phyloP scores from a whole-genome alignment of 2,797 vertebrate species.

The Mus minutoides region DNA sequence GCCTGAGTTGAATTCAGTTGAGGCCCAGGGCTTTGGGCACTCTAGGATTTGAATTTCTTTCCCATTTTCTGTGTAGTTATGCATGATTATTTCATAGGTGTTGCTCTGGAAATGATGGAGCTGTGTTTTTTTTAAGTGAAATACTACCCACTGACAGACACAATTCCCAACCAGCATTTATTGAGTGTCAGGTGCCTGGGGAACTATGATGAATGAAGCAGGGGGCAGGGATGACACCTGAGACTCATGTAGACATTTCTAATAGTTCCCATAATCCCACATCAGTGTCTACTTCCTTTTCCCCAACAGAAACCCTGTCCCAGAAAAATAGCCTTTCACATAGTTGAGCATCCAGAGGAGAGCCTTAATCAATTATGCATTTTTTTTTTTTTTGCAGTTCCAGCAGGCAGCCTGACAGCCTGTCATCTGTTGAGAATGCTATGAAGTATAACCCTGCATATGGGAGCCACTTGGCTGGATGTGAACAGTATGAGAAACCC shows the following conservation, averaged over 20 bases:
- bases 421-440: constrained; percentile 93
- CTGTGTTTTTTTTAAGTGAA: not conserved
- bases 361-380: not conserved
- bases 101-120: not conserved
- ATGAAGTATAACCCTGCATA: constrained; percentile 96
- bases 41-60: constrained; percentile 5
- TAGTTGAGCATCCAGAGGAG: constrained; percentile 1
- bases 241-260: constrained; percentile 12
- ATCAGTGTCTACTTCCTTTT: constrained; percentile 59
- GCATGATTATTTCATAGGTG: constrained; percentile 13
- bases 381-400: not conserved
- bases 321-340: not conserved
- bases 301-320: not conserved
- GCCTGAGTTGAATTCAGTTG: constrained; percentile 15
- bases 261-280: not conserved
- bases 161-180: not conserved
- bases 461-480: constrained; percentile 92
- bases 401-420: constrained; percentile 90
- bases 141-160: not conserved
- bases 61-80: not conserved
- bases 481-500: constrained; percentile 92
- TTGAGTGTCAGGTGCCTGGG: not conserved
- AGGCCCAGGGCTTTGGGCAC: not conserved
- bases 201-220: constrained; percentile 37
- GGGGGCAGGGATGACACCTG: not conserved